Base-by-base conservation (phyloP, 2,888 invertebrate genomes). In the Myopa testacea region DNA sequence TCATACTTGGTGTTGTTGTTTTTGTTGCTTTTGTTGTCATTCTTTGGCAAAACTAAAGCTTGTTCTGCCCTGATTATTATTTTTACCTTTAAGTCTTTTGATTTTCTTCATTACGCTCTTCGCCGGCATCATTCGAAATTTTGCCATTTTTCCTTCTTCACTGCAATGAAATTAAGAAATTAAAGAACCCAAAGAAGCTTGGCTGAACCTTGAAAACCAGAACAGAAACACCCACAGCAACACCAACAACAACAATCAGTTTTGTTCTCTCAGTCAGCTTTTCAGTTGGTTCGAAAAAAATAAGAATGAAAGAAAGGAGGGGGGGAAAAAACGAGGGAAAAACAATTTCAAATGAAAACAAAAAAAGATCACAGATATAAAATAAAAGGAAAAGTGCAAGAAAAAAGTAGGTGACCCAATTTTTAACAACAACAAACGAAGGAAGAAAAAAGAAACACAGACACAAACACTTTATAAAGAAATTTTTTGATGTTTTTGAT, bases 1-100 rank as follows among this genome's bases (percentile, higher is more conserved):
- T 55, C 16, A 4, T 65, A n/a, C n/a, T 62, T 19, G 62, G 5
- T 65, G 38, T 65, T 37, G 65, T 37, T 37, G 65, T 65, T 34
- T 8, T 65, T 65, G 38, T 65, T 38, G 37, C 19, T 50, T 26
- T 52, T 70, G 34, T 70, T 70, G 26, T 37, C 26, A n/a, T 19
- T 50, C 26, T 34, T 62, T 62, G 34, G 62, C 26, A 62, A 34
- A 62, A 40, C 60, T 40, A 62, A 34, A 62, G 62, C 60, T 40
- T 58, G 60, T 73, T 40, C 45, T 62, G 73, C 73, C 60, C 73
- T 73, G 73, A 73, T 73, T 62, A 52, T 16, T 62, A 7, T 34
- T 16, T 37, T 69, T 26, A 26, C 45, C 4, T 69, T 68, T 1
- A 40, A n/a, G 19, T 45, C 19, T 16, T 68, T n/a, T 38, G 0